These are phyloP conservation scores for Saturnia japonica DNA, from an alignment of 2,888 invertebrate species.

Conservation along the genomic window DNA sequence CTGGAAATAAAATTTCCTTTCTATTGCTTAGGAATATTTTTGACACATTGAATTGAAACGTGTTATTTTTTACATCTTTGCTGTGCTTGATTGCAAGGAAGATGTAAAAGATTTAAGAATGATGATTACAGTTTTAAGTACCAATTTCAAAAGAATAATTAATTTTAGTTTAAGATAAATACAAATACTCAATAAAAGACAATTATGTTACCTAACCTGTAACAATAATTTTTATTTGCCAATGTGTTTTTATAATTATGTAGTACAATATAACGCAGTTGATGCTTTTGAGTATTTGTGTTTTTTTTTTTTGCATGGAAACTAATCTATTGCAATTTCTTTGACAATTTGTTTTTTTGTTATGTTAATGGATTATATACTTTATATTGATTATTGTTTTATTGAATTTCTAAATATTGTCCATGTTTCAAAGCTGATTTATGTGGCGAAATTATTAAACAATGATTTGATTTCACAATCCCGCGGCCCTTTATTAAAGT, in stretches of 20 bases:
- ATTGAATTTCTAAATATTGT: conserved; percentile 56
- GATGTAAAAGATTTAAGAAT: conserved; percentile 33
- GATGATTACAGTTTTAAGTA: conserved; percentile 23
- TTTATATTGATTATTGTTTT: conserved; percentile 68
- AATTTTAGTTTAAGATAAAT: conserved; percentile 61
- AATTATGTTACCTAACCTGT: conserved; percentile 52
- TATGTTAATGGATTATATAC: conserved; percentile 78
- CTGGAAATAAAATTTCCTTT: conserved; percentile 67
- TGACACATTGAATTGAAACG: conserved; percentile 48
- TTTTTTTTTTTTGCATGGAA: conserved; percentile 59
- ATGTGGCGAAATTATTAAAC: conserved; percentile 29
- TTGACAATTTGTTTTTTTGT: conserved; percentile 77
- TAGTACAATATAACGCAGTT: conserved; percentile 40
- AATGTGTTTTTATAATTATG: conserved; percentile 37
- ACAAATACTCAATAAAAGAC: conserved; percentile 74
- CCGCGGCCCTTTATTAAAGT: conserved; percentile 68
- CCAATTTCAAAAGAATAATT: conserved; percentile 36
- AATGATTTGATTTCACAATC: conserved; percentile 32
- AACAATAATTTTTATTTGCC: conserved; percentile 39
- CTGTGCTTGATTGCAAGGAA: conserved; percentile 42
- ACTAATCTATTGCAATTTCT: conserved; percentile 49
- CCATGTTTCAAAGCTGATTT: conserved; percentile 35
- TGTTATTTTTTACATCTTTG: conserved; percentile 41
- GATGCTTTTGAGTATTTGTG: conserved; percentile 76
- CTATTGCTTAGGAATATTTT: conserved; percentile 46